Conservation (phyloP, 2,888 invertebrate genomes). For the Philhelius pedissequus region DNA sequence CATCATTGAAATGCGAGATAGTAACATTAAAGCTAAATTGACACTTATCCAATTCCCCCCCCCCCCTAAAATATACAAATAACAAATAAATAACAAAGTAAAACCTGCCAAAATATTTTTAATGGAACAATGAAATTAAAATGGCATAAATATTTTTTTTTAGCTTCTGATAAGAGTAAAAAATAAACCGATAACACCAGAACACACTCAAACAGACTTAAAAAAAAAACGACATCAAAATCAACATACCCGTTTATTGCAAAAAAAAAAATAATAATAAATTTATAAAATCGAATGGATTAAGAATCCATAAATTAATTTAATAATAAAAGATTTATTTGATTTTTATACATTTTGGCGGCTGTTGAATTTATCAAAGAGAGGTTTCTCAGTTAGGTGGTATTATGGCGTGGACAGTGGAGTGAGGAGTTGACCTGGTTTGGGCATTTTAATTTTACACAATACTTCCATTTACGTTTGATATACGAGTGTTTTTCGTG, state of each 20-base stretch:
- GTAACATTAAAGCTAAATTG: conserved; percentile 33
- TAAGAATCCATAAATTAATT: conserved; percentile 63
- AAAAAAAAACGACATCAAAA: not conserved
- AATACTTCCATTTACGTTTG: not conserved
- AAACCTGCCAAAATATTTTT: not conserved
- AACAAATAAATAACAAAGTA: conserved; percentile 4
- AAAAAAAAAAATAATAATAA: not conserved
- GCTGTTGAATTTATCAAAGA: not conserved
- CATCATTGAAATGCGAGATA: not conserved
- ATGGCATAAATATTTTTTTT: not conserved
- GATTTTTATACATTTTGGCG: conserved; percentile 12
- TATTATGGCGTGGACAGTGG: not conserved
- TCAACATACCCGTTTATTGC: not conserved
- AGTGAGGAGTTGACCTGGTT: not conserved
- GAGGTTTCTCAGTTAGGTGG: not conserved
- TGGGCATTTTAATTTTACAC: not conserved
- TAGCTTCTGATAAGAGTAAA: not conserved
- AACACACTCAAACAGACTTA: not conserved
- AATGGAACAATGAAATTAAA: not conserved
- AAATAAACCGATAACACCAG: not conserved
- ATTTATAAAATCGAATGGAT: conserved; percentile 24
- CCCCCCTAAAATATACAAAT: conserved; percentile 32
- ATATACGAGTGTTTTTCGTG: not conserved
- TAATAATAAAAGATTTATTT: conserved; percentile 55
- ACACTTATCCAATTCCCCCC: conserved; percentile 47